Conservation (phyloP, 2,113 vertebrate species). For the Ancistrus triradiatus region DNA sequence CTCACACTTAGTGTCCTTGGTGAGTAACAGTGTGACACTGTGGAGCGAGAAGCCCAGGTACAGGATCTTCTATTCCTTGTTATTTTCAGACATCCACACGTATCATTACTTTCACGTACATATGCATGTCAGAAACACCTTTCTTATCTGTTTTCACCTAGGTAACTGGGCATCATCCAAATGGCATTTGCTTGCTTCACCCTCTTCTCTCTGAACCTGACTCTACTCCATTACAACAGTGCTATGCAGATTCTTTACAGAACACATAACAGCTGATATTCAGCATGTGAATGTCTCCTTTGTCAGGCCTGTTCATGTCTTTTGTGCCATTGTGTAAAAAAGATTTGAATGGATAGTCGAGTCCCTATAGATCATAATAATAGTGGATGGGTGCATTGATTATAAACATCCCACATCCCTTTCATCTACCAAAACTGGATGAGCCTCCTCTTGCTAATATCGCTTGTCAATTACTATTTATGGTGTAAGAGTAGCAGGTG, state of each 20-base stretch:
- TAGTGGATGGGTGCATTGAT: constrained; percentile 48
- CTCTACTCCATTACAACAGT: neutral
- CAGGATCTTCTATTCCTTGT: neutral
- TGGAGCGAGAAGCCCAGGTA: no score
- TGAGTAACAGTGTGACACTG: no score
- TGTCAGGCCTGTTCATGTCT: no score
- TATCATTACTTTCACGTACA: constrained; percentile 18
- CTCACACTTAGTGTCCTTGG: no score
- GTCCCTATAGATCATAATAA: constrained; percentile 27
- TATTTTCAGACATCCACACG: no score
- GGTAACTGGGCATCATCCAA: no score
- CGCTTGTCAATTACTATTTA: constrained; percentile 23
- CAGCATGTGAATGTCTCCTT: no score
- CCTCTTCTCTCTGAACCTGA: neutral
- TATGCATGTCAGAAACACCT: no score
- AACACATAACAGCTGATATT: neutral
- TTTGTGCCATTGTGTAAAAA: neutral
- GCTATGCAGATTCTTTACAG: neutral
- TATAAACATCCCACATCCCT: no score
- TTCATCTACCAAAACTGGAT: no score
- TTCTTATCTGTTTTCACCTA: neutral
- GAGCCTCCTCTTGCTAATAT: constrained; percentile 9
- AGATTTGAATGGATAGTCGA: constrained; percentile 24
- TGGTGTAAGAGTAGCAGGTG: no score
- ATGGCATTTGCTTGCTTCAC: no score